Evolutionary conservation across 2,113 vertebrate species (phyloP), one percentile per base, ranked within the genome.

Genomic region (Eidolon helvum): DNA sequence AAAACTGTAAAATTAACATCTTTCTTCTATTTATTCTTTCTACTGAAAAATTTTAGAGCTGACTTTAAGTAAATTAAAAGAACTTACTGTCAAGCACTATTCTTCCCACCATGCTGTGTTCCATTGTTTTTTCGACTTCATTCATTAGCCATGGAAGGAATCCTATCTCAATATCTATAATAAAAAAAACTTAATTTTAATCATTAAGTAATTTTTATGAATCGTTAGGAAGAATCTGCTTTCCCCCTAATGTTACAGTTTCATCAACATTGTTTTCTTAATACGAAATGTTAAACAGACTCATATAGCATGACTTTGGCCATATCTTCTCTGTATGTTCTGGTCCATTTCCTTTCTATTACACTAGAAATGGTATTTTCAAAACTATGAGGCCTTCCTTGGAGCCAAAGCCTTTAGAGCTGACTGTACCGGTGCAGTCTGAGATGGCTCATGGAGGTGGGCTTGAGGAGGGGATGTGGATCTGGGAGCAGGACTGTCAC

Each of bases 121-220:
- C 98, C 91, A 99, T 96, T 55, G 74, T 95, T 92, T 98, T 98
- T 94, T 98, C 98, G 43, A 99, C 99, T 91, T 99, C 98, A 87
- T 79, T 88, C 99, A 99, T 99, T 87, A 99, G 97, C 99, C 99
- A 99, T 0, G 99, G 99, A 55, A 99, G 82, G 98, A 99, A 99
- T 97, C 98, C 98, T 22, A 98, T 98, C 96, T 99, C 99, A 88
- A 99, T 98, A 97, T 99, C 99, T 99, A 84, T 97, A 97, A 97
- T 94, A 66, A 97, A 86, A 91, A 89, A 90, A 45, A 90, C 72
- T 43, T 45, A 94, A 95, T 65, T 77, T 43, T 5, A 97, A 82
- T 48, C 82, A 71, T 59, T 95, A 95, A 79, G 38, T 35, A 1
- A 65, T 68, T 75, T 93, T 79, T 83, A 72, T 24, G 55, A 48